Percentiles rank a stretch among this genome's conserved stretches.
Conservation (phyloP, 2,113 vertebrate species). For the Carettochelys insculpta region DNA sequence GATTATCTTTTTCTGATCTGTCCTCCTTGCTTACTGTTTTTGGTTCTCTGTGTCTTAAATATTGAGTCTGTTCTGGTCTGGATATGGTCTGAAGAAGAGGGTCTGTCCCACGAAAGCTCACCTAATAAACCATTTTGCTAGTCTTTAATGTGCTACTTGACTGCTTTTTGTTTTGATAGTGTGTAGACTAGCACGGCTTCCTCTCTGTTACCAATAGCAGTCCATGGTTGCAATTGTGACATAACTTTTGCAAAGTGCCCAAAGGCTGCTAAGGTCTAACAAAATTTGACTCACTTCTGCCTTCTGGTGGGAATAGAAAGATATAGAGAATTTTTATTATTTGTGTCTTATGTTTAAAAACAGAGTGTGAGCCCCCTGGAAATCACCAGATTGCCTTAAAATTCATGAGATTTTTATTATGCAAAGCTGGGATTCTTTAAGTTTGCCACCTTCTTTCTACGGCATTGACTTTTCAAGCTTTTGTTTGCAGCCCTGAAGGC, state of each 20-base stretch:
- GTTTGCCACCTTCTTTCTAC: not conserved
- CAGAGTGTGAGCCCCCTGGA: not conserved
- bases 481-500: not conserved
- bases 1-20: no score
- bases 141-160: no score
- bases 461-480: not conserved
- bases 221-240: not conserved
- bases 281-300: accelerated
- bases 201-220: no score
- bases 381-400: not conserved
- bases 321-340: not conserved
- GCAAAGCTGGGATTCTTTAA: not conserved
- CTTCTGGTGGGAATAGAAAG: accelerated
- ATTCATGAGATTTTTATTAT: not conserved
- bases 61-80: no score
- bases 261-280: not conserved
- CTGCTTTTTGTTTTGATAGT: no score
- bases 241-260: not conserved
- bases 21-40: no score
- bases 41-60: no score
- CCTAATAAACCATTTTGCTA: no score
- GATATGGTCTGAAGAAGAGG: no score
- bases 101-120: no score
- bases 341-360: not conserved
- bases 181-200: no score